Percentiles rank a stretch among this genome's conserved stretches.
Conservation (phyloP, 1,140 invertebrate species). For the Lamellibrachia luymesi region DNA sequence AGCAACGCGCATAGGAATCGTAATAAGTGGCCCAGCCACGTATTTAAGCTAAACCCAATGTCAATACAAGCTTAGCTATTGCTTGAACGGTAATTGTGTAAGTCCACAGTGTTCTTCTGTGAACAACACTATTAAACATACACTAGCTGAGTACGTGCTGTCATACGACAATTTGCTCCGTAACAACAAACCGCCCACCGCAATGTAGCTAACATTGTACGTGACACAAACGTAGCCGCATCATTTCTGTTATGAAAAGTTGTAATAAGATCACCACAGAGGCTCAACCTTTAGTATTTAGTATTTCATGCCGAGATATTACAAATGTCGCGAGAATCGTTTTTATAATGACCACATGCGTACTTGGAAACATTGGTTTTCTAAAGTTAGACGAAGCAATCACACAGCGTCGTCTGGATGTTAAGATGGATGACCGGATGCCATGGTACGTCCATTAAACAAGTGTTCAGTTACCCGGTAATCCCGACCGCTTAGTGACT, state of each 20-base stretch:
- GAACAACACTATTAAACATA: no score
- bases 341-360: background rate
- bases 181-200: background rate
- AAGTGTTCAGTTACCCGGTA: background rate
- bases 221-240: background rate
- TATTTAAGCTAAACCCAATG: no score
- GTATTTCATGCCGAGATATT: background rate
- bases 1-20: no score
- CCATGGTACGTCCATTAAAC: background rate
- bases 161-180: background rate
- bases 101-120: no score
- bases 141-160: background rate
- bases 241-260: background rate
- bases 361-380: background rate
- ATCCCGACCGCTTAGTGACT: background rate
- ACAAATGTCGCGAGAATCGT: background rate
- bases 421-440: background rate
- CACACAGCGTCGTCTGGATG: background rate
- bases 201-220: background rate
- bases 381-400: background rate
- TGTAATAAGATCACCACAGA: background rate
- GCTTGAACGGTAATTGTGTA: no score
- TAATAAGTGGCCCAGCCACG: no score
- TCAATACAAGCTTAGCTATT: no score
- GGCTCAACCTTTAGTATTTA: background rate